Evolutionary conservation across 2,113 vertebrate genomes (phyloP).

Genomic region (Emydura subglobosa): DNA sequence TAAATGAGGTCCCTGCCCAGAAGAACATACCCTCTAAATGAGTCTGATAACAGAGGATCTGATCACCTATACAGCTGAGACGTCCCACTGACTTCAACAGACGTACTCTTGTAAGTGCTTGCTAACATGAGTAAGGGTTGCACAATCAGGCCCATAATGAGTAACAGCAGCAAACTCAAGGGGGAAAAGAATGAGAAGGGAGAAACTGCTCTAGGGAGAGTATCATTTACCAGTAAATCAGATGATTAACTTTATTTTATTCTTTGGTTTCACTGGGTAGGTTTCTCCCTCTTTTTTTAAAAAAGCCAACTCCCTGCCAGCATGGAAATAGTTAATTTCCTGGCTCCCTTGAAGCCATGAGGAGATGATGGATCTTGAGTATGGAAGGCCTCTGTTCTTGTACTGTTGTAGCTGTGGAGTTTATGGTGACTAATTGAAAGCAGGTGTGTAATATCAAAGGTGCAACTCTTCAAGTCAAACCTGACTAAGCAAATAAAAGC

Average conservation of each 20-base stretch:
- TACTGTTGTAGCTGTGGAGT: not conserved
- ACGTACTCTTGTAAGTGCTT: conserved; percentile 10
- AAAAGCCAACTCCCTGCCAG: not conserved
- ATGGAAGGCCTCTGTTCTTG: not conserved
- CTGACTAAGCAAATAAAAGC: not conserved
- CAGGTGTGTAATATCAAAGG: not conserved
- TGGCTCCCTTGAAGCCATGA: not conserved
- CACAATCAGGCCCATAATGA: not conserved
- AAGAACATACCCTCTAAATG: conserved; percentile 21
- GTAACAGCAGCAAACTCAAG: conserved; percentile 26
- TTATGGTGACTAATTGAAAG: not conserved
- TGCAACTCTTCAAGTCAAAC: not conserved
- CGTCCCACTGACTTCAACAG: not conserved
- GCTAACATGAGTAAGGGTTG: fast-evolving
- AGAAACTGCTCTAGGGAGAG: conserved; percentile 38
- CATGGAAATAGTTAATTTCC: not conserved
- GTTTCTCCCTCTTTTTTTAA: not conserved
- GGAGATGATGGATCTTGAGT: not conserved
- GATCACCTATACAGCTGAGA: not conserved
- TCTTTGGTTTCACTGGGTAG: not conserved
- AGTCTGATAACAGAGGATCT: not conserved
- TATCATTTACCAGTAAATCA: conserved; percentile 21
- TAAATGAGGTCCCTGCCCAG: not conserved
- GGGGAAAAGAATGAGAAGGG: conserved; percentile 2
- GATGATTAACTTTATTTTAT: not conserved